Evolutionary conservation across 2,797 vertebrate species (phyloP).

Genomic region (Staurois parvus): DNA sequence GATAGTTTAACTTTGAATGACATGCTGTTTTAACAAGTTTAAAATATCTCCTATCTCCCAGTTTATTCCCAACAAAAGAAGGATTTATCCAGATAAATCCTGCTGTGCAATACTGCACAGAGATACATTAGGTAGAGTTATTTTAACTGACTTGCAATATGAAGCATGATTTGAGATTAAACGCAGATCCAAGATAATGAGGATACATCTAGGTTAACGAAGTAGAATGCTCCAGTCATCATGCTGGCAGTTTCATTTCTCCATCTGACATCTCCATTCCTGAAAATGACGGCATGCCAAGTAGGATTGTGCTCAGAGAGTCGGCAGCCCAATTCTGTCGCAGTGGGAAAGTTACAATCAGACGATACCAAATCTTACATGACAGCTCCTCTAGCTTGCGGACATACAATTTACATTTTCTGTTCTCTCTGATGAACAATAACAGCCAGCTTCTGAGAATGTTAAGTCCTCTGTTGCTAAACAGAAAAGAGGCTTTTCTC

Average conservation of each 20-base stretch:
- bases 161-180: conserved; percentile 56
- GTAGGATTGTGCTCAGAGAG: conserved; percentile 39
- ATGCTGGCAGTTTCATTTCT: conserved; percentile 52
- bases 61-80: conserved; percentile 20
- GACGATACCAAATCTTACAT: conserved; percentile 58
- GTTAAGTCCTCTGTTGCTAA: conserved; percentile 4
- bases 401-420: conserved; percentile 57
- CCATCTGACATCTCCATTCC: conserved; percentile 52
- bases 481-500: background rate
- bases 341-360: conserved; percentile 43
- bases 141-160: conserved; percentile 55
- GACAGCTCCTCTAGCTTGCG: conserved; percentile 61
- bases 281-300: conserved; percentile 47
- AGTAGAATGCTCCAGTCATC: conserved; percentile 37
- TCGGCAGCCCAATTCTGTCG: conserved; percentile 62
- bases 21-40: background rate
- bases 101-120: background rate
- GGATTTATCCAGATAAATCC: conserved; percentile 34
- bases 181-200: conserved; percentile 44
- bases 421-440: conserved; percentile 35
- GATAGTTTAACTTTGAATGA: background rate
- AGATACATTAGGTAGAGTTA: conserved; percentile 48
- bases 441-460: conserved; percentile 13
- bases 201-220: conserved; percentile 30
- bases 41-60: background rate